These are phyloP conservation scores for Chionoecetes opilio DNA, from an alignment of 1,140 invertebrate species.

Conservation along the genomic window DNA sequence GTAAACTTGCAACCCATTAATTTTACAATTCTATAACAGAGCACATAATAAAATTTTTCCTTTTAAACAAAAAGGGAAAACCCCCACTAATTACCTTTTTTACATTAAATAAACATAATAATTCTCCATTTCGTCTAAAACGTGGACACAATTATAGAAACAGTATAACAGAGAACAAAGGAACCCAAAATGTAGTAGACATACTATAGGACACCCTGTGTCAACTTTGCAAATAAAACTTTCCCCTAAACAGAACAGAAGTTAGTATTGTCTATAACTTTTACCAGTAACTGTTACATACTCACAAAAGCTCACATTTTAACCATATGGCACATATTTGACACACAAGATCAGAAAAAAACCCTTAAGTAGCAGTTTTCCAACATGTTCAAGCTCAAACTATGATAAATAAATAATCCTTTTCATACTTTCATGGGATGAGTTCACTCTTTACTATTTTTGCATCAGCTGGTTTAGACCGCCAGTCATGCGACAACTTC, in stretches of 20 bases:
- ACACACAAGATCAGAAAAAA: not conserved
- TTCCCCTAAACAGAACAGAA: not conserved
- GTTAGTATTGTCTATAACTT: not conserved
- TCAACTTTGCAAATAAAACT: not conserved
- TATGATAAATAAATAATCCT: no score
- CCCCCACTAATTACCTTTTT: not conserved
- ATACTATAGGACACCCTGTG: no score
- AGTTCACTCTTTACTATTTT: not conserved
- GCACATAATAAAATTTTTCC: not conserved
- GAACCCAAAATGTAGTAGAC: not conserved
- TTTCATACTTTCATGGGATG: not conserved
- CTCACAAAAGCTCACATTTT: not conserved
- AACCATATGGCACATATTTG: not conserved
- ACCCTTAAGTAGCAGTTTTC: not conserved
- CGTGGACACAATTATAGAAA: not conserved
- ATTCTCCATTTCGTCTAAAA: constrained; percentile 5
- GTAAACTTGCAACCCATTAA: not conserved
- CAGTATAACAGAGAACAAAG: not conserved
- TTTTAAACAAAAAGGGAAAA: not conserved
- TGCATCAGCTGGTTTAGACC: not conserved
- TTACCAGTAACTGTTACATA: not conserved
- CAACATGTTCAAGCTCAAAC: no score
- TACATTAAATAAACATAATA: constrained; percentile 5
- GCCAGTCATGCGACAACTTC: not conserved
- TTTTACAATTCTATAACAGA: no score